Conservation (phyloP, 2,888 invertebrate genomes). For the Hirtodrosophila cameraria region DNA sequence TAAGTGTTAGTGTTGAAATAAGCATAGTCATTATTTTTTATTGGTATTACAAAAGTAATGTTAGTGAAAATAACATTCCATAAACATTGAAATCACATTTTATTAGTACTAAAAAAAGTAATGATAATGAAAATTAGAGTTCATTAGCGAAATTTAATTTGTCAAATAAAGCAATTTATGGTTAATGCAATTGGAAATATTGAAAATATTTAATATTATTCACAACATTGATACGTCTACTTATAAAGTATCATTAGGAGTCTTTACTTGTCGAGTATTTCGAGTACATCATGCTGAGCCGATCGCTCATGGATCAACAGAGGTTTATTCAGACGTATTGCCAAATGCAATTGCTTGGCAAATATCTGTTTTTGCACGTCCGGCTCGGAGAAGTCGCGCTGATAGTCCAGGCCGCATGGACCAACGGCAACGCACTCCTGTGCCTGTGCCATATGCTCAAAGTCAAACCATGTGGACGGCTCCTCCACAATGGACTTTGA, state of each 20-base stretch:
- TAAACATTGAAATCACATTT: too few species aligned
- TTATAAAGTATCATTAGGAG: too few species aligned
- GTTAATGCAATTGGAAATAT: too few species aligned
- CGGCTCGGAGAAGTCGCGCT: conserved; percentile 96
- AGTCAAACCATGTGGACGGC: conserved; percentile 90
- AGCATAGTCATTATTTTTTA: too few species aligned
- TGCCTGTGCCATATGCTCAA: conserved; percentile 90
- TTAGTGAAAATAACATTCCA: too few species aligned
- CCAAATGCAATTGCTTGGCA: conserved; percentile 93
- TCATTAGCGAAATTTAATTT: too few species aligned
- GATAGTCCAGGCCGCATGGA: conserved; percentile 97
- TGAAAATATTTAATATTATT: too few species aligned
- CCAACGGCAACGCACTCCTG: conserved; percentile 97
- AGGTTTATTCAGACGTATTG: conserved; percentile 93
- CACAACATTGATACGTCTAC: too few species aligned
- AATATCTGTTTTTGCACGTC: conserved; percentile 94
- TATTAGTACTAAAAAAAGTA: too few species aligned
- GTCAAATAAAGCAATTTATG: too few species aligned
- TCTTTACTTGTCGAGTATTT: conserved; percentile 86
- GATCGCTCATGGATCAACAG: conserved; percentile 96
- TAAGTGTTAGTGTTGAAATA: not conserved
- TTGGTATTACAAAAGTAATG: too few species aligned
- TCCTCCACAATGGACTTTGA: conserved; percentile 92
- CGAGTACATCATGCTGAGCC: conserved; percentile 93
- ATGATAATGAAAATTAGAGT: too few species aligned